Conservation (phyloP, 2,113 vertebrate species). For the Salvelinus sp. region DNA sequence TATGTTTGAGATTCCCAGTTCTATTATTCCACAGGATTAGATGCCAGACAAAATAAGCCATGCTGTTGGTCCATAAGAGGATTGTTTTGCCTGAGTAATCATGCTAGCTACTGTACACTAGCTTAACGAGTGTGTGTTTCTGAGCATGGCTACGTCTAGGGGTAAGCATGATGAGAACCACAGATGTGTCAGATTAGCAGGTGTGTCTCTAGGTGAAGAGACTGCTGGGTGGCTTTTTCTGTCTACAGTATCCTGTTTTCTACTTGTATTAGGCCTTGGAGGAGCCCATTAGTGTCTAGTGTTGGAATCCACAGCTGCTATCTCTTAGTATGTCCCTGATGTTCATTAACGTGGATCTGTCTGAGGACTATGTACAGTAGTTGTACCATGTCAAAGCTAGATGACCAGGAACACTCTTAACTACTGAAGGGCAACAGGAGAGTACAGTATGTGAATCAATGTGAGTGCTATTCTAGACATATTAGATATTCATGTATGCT, state of each 20-base stretch:
- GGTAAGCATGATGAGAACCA: constrained; percentile 30
- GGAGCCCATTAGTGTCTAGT: constrained; percentile 3
- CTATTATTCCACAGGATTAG: constrained; percentile 62
- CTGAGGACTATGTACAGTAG: background rate
- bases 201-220: constrained; percentile 17
- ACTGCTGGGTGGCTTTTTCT: background rate
- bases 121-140: constrained; percentile 62
- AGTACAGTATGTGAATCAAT: no score
- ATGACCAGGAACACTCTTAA: background rate
- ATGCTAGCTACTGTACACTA: constrained; percentile 40
- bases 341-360: constrained; percentile 17
- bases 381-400: constrained; percentile 14
- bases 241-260: background rate
- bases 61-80: constrained; percentile 56
- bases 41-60: constrained; percentile 54
- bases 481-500: no score
- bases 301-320: constrained; percentile 12
- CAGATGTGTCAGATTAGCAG: constrained; percentile 35
- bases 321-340: constrained; percentile 4
- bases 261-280: background rate
- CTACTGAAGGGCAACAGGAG: background rate
- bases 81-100: constrained; percentile 68
- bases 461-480: no score
- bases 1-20: constrained; percentile 55
- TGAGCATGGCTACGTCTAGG: constrained; percentile 45